Conservation (phyloP, 2,888 invertebrate species). For the Tiphia femorata region DNA sequence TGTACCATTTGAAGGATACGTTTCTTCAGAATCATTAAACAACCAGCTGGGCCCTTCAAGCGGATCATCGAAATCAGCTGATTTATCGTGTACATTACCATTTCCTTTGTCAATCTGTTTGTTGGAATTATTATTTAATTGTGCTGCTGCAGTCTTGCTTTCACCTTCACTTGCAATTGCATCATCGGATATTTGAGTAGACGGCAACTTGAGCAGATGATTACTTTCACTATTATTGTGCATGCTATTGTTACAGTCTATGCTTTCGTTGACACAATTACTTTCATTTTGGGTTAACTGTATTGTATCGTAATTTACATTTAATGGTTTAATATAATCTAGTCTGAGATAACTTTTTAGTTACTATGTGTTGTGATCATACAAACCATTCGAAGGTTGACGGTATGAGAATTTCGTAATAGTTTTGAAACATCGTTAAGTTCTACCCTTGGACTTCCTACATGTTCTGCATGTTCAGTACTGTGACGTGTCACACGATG, state of each 20-base stretch:
- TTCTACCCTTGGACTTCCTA: constrained; percentile 56
- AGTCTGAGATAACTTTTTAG: no score
- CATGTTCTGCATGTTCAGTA: constrained; percentile 24
- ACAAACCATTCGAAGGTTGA: constrained; percentile 55
- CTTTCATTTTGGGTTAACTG: constrained; percentile 27
- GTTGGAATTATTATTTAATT: no score
- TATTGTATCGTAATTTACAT: background rate
- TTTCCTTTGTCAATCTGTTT: background rate
- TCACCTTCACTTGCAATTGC: background rate
- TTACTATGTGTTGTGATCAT: no score
- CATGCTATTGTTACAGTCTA: constrained; percentile 18
- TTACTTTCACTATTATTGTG: no score
- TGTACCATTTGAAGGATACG: background rate
- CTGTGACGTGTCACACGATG: constrained; percentile 14
- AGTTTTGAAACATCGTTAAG: constrained; percentile 61
- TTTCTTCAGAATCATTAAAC: constrained; percentile 29
- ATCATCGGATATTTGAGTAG: constrained; percentile 1
- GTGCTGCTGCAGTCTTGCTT: background rate
- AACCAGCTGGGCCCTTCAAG: constrained; percentile 65
- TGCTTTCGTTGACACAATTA: constrained; percentile 3
- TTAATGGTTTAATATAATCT: no score
- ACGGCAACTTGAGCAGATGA: no score
- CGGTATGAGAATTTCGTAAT: constrained; percentile 55
- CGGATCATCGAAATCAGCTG: constrained; percentile 52
- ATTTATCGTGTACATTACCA: no score